Conservation (phyloP, 2,113 vertebrate species). For the Nothobranchius kuhntae region DNA sequence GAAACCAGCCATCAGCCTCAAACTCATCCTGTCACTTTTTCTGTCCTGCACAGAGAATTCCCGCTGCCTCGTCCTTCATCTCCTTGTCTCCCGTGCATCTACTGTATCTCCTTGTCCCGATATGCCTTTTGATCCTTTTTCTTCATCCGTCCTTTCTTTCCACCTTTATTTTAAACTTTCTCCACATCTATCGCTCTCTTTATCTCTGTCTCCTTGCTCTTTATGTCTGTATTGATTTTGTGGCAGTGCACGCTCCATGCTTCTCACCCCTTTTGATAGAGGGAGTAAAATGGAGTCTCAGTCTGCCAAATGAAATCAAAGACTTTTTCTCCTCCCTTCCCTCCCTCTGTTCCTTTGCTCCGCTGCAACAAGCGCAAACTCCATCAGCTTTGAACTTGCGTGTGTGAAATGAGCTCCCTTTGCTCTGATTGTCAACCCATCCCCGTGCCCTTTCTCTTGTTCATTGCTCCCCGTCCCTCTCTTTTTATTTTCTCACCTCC, state of each 20-base stretch:
- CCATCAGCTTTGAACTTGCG: slow-evolving; percentile 72
- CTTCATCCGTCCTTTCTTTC: slow-evolving; percentile 16
- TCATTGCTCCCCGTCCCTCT: slow-evolving; percentile 19
- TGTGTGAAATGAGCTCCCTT: slow-evolving; percentile 73
- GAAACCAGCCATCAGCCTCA: slow-evolving; percentile 26
- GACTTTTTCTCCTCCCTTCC: slow-evolving; percentile 34
- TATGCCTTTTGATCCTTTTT: slow-evolving; percentile 32
- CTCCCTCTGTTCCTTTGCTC: slow-evolving; percentile 40
- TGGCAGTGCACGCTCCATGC: slow-evolving; percentile 58
- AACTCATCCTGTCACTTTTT: slow-evolving; percentile 19
- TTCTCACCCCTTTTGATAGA: slow-evolving; percentile 70
- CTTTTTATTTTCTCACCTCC: slow-evolving; percentile 15
- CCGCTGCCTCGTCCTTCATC: slow-evolving; percentile 29
- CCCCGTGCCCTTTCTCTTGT: slow-evolving; percentile 39
- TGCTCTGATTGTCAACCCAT: slow-evolving; percentile 68
- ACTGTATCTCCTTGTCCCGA: slow-evolving; percentile 11
- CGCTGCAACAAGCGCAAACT: slow-evolving; percentile 63
- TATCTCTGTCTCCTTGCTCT: slow-evolving; percentile 50
- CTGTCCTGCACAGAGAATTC: slow-evolving; percentile 16
- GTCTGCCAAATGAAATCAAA: slow-evolving; percentile 76
- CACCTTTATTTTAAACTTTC: slow-evolving; percentile 41
- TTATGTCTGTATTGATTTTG: slow-evolving; percentile 70
- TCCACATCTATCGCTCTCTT: slow-evolving; percentile 44
- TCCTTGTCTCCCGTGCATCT: not conserved
- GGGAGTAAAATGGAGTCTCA: slow-evolving; percentile 67